Evolutionary conservation across 1,140 invertebrate genomes (phyloP), one percentile per base, ranked within the genome.

Genomic region (Bombus cullumanus): DNA sequence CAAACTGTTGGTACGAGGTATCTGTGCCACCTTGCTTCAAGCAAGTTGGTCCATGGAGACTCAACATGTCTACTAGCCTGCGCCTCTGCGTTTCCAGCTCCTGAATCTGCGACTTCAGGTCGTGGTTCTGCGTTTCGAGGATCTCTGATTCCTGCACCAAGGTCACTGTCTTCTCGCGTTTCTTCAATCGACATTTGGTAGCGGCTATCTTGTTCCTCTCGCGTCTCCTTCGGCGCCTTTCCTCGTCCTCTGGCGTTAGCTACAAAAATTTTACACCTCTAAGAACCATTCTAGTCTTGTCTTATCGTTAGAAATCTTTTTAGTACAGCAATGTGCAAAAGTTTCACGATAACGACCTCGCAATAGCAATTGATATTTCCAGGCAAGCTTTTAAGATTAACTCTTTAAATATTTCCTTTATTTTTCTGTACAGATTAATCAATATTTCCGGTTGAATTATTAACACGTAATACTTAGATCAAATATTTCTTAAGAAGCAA

Each of bases 131-230:
- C n/a, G 96, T 97, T 93, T 98, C 98, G 28, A 98, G 94, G 4
- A 97, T 96, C 94, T 98, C 98, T 15, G 98, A 98, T 95, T 99
- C 98, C 91, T 97, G 96, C 83, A 98, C 97, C 83, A 99, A 95
- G 87, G 98, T 98, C 74, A 97, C 97, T 1, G 98, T 98, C 86
- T 97, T 97, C 92, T 99, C 98, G 37, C 98, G 97, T 94, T 99
- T 99, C 96, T 99, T 99, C 96, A 98, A 96, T 78, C 98, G 96
- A 94, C 98, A 99, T 94, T 99, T 99, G 34, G 98, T 99, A 22
- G 98, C 98, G 31, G 98, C 98, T 69, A 99, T 97, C 96, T 99
- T 99, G 94, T 99, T 99, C 77, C 98, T 96, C 94, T 99, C 98
- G 87, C 98, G 96, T 90, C 98, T 96, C 78, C 98, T 96, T 72